Base-by-base conservation (phyloP, 2,888 invertebrate species). In the Julus scandinavius region DNA sequence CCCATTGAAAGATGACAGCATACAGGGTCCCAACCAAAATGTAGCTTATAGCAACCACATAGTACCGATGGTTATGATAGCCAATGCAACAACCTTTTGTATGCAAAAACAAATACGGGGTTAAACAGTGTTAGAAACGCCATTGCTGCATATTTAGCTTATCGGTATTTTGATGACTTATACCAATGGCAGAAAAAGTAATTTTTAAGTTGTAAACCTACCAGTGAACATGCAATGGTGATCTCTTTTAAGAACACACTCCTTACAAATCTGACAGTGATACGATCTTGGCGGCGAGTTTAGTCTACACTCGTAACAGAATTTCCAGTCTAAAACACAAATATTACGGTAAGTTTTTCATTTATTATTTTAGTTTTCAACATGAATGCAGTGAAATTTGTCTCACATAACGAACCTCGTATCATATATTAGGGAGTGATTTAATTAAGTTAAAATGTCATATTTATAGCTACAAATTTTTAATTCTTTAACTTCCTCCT, bases 221-320 rank as follows among this genome's bases (percentile, higher is more conserved):
- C 92, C 92, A n/a, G 92, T 92, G 90, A 93, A 93, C 90, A 92
- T 95, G 91, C 97, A 96, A 93, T 96, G 96, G 92, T 96, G 96
- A 91, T 95, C 96, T 91, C 96, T 94, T 90, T 95, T 95, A 89
- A 95, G 94, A 40, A 97, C 94, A 92, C 97, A 97, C 86, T 95
- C 95, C 91, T 96, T 95, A 92, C 98, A 98, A 88, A 96, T 94
- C 90, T 94, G 94, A 92, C 98, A 98, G 91, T 97, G 97, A 91
- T 95, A 94, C 72, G 96, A 95, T 90, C 96, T 94, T 0, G 96
- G 94, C 2, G 95, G 94, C 15, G 94, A 93, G 90, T 94, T 93
- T 91, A 94, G 93, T 50, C 94, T 93, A 90, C 95, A 95, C 2
- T 92, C 93, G n/a, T 94, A 92, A 90, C 96, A 96, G 90, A 92